phyloP scores from a whole-genome alignment of 2,888 invertebrate genomes.

The Cinara cedri region DNA sequence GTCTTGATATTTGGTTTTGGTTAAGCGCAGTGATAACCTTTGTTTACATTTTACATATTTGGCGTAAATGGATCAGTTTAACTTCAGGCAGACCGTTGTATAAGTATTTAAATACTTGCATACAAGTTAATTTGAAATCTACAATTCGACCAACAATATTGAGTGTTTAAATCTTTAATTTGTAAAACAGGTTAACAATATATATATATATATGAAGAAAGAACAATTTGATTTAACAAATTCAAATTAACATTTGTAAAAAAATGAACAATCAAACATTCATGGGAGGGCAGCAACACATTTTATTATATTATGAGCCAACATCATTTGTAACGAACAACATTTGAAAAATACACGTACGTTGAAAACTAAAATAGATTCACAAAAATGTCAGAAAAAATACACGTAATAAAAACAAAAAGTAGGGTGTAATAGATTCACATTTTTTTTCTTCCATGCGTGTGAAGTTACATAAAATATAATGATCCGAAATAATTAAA shows the following conservation, averaged over 20 bases:
- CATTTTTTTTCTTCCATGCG: not conserved
- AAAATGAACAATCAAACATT: not conserved
- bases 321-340: constrained; percentile 40
- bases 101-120: too few species aligned
- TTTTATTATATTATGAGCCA: constrained; percentile 55
- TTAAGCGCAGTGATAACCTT: too few species aligned
- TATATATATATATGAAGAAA: too few species aligned
- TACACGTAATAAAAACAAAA: constrained; percentile 25
- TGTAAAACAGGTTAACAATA: too few species aligned
- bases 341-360: constrained; percentile 34
- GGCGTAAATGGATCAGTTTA: too few species aligned
- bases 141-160: too few species aligned
- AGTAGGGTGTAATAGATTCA: constrained; percentile 5
- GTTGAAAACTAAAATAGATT: constrained; percentile 1
- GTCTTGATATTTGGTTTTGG: too few species aligned
- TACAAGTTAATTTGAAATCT: too few species aligned
- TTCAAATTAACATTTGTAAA: not conserved
- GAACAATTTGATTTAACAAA: not conserved
- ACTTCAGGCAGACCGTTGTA: too few species aligned
- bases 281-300: constrained; percentile 48
- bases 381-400: constrained; percentile 7
- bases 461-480: constrained; percentile 25
- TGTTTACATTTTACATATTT: too few species aligned
- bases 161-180: too few species aligned
- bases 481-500: constrained; percentile 20